A percentile compares a stretch with the other conserved stretches of the same genome.
These are phyloP conservation scores for Apotomis betuletana DNA, from an alignment of 2,888 invertebrate genomes.

Conservation along the genomic window DNA sequence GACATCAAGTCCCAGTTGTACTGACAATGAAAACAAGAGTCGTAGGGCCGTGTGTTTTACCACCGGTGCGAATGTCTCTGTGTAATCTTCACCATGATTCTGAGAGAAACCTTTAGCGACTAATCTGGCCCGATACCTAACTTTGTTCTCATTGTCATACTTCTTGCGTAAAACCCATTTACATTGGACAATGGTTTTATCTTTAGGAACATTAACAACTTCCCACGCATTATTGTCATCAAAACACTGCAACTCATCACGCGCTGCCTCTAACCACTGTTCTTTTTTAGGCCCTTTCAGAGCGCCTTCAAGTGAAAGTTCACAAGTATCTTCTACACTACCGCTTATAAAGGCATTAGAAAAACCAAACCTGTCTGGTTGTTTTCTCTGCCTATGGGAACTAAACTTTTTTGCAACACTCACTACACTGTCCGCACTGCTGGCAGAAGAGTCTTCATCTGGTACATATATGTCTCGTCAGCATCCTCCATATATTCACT, in stretches of 20 bases:
- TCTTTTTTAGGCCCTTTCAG: slow-evolving; percentile 41
- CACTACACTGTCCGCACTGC: no score
- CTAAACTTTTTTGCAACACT: no score
- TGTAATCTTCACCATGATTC: slow-evolving; percentile 28
- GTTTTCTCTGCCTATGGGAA: slow-evolving; percentile 8
- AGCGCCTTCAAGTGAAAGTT: slow-evolving; percentile 36
- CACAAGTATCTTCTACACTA: background rate
- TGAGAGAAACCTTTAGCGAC: slow-evolving; percentile 38
- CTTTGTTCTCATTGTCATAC: slow-evolving; percentile 32
- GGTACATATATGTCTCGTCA: slow-evolving; percentile 38
- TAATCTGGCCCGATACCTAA: slow-evolving; percentile 36
- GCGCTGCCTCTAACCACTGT: slow-evolving; percentile 42
- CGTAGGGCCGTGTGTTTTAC: slow-evolving; percentile 31
- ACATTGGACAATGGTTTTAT: slow-evolving; percentile 6
- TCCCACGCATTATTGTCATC: slow-evolving; percentile 43
- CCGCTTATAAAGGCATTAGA: slow-evolving; percentile 28
- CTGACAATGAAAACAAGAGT: slow-evolving; percentile 30
- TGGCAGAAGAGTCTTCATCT: background rate
- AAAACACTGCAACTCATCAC: slow-evolving; percentile 43
- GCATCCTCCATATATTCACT: no score
- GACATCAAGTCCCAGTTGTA: background rate
- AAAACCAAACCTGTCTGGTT: slow-evolving; percentile 38
- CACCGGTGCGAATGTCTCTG: slow-evolving; percentile 37
- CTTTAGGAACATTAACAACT: slow-evolving; percentile 16
- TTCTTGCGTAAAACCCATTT: slow-evolving; percentile 32